Conservation (phyloP, 2,888 invertebrate genomes). For the Erannis defoliaria region DNA sequence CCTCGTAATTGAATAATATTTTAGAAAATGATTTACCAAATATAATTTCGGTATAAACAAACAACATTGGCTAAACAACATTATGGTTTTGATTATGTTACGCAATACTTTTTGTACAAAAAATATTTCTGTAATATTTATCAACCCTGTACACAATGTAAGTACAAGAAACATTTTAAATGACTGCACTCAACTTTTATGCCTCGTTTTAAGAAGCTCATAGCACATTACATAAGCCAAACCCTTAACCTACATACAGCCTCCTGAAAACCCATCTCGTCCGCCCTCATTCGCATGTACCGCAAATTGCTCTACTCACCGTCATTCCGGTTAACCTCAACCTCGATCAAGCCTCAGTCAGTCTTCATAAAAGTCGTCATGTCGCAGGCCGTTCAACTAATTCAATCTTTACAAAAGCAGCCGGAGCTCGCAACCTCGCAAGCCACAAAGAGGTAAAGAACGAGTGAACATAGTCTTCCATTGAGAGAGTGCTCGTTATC, state of each 20-base stretch:
- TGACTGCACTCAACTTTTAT: neutral
- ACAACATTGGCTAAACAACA: no score
- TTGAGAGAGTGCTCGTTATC: conserved; percentile 68
- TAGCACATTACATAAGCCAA: neutral
- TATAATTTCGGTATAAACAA: no score
- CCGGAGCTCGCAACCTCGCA: conserved; percentile 34
- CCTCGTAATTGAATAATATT: neutral
- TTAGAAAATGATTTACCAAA: neutral
- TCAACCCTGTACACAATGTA: neutral
- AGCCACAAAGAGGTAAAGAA: conserved; percentile 37
- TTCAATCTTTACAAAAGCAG: conserved; percentile 34
- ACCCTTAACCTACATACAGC: conserved; percentile 5
- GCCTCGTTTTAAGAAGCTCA: neutral
- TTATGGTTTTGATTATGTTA: no score
- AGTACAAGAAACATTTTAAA: neutral
- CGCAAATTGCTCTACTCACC: conserved; percentile 15
- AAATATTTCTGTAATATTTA: neutral
- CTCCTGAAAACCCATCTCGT: neutral
- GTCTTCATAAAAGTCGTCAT: conserved; percentile 6
- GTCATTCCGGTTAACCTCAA: conserved; percentile 2
- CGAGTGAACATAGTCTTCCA: conserved; percentile 26
- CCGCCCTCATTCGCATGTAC: conserved; percentile 4
- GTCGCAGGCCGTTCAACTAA: conserved; percentile 20
- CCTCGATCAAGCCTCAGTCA: conserved; percentile 6
- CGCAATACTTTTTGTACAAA: neutral